Evolutionary conservation across 1,140 invertebrate species (phyloP), one percentile per base, ranked within the genome.

Genomic region (Heterodera carotae): DNA sequence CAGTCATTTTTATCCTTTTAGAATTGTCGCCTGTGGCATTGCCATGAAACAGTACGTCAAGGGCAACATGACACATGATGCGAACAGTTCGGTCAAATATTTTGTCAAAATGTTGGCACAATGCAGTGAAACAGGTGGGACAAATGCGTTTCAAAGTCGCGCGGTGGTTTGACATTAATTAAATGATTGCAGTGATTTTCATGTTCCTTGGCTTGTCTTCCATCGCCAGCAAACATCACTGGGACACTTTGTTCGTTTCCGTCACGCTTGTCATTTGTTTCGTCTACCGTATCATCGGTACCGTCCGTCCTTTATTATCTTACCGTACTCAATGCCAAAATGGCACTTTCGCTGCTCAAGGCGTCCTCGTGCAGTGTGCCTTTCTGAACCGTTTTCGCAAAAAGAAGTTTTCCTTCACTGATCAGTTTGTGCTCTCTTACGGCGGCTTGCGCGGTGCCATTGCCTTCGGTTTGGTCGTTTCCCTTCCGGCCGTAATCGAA

Each of bases 41-140:
- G 95, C 94, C 1, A 97, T 98, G 94, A 97, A 97, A 89, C 97
- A 98, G 88, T 99, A 98, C 88, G 95, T 97, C 22, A 95, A 97
- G 89, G 93, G 92, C 18, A 99, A 99, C 89, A 95, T 99, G 84
- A 96, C 94, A 10, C 93, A 94, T 89, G 98, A 98, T 89, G 98
- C 96, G 0, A 94, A 96, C 84, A 97, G 95, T 4, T 98, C 96
- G 3, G 93, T 98, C 64, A 98, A 98, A 88, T 98, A 98, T 88
- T 94, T 95, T 67, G 94, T 97, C 92, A 98, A 98, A 90, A 97
- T 98, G 96, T 89, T 98, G 22, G 43, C 83, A 5, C 82, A 82
- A 59, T 72, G 68, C 34, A 62, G 69, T 8, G 36, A 66, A 27
- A 66, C 62, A 66, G 25, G 62, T 66, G 31, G 2, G 29, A 4